Percentiles rank a stretch among this genome's conserved stretches.
phyloP scores from a whole-genome alignment of 2,888 invertebrate species.

The Callosobruchus maculatus region DNA sequence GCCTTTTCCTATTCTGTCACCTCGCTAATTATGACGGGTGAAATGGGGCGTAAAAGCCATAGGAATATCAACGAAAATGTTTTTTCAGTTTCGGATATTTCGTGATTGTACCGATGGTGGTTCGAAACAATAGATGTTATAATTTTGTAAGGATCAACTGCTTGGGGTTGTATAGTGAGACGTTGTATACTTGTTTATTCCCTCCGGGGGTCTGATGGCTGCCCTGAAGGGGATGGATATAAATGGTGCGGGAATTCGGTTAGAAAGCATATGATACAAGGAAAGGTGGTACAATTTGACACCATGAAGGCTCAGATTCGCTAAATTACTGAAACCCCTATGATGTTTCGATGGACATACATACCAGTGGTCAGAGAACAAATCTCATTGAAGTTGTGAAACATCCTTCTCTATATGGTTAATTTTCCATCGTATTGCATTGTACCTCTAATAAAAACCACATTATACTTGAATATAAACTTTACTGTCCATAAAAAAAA shows the following conservation, averaged over 20 bases:
- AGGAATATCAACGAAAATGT: background rate
- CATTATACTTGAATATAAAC: too few species aligned
- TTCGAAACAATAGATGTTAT: background rate
- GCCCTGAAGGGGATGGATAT: background rate
- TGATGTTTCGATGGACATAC: too few species aligned
- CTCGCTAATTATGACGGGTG: background rate
- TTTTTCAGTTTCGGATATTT: background rate
- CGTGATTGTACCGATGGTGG: background rate
- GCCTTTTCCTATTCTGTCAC: background rate
- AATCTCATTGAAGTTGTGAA: too few species aligned
- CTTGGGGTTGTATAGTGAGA: background rate
- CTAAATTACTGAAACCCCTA: background rate
- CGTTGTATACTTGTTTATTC: background rate
- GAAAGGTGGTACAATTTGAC: too few species aligned
- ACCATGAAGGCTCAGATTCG: background rate
- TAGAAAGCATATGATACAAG: background rate
- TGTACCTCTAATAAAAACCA: too few species aligned
- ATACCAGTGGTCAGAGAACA: too few species aligned
- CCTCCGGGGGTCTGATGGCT: background rate
- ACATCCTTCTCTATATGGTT: too few species aligned
- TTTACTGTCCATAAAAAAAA: too few species aligned
- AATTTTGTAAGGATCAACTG: background rate
- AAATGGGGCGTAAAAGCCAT: background rate
- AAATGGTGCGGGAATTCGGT: background rate
- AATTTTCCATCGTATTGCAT: too few species aligned